phyloP scores from a whole-genome alignment of 2,888 invertebrate species.

The Leistus spinibarbis region DNA sequence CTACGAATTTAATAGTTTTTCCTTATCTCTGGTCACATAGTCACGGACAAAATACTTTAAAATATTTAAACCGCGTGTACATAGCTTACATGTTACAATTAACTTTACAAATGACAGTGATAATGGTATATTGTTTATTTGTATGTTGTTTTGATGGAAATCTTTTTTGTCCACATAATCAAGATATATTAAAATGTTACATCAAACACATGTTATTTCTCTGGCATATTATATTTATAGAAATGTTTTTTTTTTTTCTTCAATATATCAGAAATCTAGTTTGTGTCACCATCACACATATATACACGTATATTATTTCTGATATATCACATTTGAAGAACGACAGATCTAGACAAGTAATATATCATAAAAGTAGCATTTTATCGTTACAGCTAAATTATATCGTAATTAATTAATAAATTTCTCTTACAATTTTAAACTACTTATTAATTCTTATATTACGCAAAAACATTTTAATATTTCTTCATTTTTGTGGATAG shows the following conservation, averaged over 20 bases:
- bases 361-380: neutral
- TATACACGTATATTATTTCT: neutral
- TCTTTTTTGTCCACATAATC: neutral
- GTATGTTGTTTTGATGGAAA: neutral
- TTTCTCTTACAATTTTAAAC: neutral
- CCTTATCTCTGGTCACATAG: constrained; percentile 31
- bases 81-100: constrained; percentile 19
- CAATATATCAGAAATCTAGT: too few relatives aligned
- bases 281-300: too few relatives aligned
- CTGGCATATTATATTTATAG: neutral
- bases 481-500: neutral
- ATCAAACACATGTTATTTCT: neutral
- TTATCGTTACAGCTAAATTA: too few relatives aligned
- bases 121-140: neutral
- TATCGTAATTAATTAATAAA: too few relatives aligned
- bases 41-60: constrained; percentile 32
- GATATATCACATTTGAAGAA: neutral
- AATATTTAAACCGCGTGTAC: constrained; percentile 31
- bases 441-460: too few relatives aligned
- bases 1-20: constrained; percentile 14
- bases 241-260: too few relatives aligned
- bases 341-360: neutral
- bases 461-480: neutral
- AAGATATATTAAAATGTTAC: neutral
- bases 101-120: neutral